Evolutionary conservation across 53 echinoderm and acorn worm genomes (phyloP).

Genomic region (Glandiceps talaboti): DNA sequence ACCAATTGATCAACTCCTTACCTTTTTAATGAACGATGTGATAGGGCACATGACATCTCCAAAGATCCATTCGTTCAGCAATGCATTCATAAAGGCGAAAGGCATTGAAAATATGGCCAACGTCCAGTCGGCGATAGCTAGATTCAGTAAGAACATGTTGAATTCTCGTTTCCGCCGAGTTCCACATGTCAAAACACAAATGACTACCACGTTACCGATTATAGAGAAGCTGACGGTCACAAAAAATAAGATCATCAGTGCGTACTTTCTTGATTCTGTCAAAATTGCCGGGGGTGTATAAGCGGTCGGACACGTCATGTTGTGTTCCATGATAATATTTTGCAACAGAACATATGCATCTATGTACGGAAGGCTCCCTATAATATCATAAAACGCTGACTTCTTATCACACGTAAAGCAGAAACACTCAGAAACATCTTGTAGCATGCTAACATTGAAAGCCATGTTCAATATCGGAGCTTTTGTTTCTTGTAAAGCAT

Average conservation of each 20-base stretch:
- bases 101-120: slow-evolving; percentile 67
- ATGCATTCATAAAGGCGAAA: slow-evolving; percentile 69
- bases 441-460: too few species aligned
- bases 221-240: slow-evolving; percentile 44
- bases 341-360: background rate
- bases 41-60: slow-evolving; percentile 48
- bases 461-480: too few species aligned
- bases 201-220: slow-evolving; percentile 60
- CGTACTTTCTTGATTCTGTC: background rate
- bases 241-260: slow-evolving; percentile 39
- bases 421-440: too few species aligned
- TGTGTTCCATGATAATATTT: background rate
- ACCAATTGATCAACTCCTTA: slow-evolving; percentile 15
- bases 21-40: slow-evolving; percentile 65
- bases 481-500: too few species aligned
- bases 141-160: slow-evolving; percentile 69
- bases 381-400: too few species aligned
- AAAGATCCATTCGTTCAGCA: slow-evolving; percentile 67
- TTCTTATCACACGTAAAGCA: too few species aligned
- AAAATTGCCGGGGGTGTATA: background rate
- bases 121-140: slow-evolving; percentile 63
- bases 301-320: background rate
- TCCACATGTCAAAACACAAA: slow-evolving; percentile 52
- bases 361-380: too few species aligned
- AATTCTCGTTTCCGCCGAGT: slow-evolving; percentile 52